Evolutionary conservation across 1,140 invertebrate genomes (phyloP).

Genomic region (Asobara japonica): DNA sequence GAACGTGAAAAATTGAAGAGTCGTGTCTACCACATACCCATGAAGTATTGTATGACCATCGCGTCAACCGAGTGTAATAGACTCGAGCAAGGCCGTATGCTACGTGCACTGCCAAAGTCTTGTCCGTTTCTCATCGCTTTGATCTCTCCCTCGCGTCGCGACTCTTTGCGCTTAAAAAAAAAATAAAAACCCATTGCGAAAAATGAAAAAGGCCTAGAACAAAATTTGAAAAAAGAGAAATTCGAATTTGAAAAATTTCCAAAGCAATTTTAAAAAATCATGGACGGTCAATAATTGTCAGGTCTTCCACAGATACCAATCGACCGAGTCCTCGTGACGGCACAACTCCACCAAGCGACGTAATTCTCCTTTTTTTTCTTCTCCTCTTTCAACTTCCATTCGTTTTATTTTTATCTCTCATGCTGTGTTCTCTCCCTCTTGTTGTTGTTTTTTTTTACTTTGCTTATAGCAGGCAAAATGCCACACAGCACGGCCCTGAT

Average conservation of each 20-base stretch:
- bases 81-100: constrained; percentile 39
- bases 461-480: constrained; percentile 1
- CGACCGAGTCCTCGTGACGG: constrained; percentile 34
- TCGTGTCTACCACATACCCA: background rate
- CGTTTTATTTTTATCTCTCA: constrained; percentile 10
- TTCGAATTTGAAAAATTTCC: background rate
- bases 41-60: constrained; percentile 6
- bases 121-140: background rate
- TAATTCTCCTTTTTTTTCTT: constrained; percentile 24
- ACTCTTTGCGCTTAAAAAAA: no score
- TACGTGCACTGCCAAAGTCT: background rate
- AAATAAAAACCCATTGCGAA: no score
- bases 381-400: background rate
- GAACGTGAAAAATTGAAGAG: background rate
- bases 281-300: background rate
- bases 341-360: constrained; percentile 22
- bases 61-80: constrained; percentile 37
- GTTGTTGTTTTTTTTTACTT: background rate
- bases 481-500: constrained; percentile 3
- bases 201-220: no score
- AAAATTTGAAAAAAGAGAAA: background rate
- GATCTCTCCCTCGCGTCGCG: no score
- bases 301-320: constrained; percentile 41
- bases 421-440: background rate
- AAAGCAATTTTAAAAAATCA: background rate